phyloP scores from a whole-genome alignment of 2,797 vertebrate genomes.

The Scolopax bukidnonensis region DNA sequence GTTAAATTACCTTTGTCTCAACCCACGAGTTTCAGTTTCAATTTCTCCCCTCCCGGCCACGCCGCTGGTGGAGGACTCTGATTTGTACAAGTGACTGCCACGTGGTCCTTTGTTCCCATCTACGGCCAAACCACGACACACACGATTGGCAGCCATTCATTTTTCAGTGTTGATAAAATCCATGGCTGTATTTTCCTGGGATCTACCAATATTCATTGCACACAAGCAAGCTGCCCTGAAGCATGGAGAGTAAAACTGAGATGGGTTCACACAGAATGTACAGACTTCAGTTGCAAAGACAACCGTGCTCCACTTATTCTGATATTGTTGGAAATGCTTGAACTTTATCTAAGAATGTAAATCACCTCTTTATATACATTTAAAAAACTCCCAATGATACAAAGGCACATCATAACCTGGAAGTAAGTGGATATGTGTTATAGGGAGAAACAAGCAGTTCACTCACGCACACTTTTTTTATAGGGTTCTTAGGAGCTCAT shows the following conservation, averaged over 20 bases:
- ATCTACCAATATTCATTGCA: not conserved
- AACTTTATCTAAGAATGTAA: not conserved
- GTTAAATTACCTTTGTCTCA: no score
- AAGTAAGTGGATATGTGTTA: not conserved
- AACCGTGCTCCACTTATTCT: not conserved
- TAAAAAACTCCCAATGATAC: not conserved
- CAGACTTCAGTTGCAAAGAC: not conserved
- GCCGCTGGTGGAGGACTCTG: no score
- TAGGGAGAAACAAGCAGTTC: not conserved
- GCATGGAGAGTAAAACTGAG: not conserved
- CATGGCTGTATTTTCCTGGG: slow-evolving; percentile 6
- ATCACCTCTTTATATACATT: not conserved
- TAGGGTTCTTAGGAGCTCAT: slow-evolving; percentile 44
- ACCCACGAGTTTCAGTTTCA: no score
- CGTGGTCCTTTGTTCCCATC: no score
- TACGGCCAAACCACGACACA: no score
- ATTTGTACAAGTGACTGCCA: no score
- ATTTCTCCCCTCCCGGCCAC: no score
- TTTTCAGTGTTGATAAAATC: not conserved
- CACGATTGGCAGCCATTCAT: not conserved
- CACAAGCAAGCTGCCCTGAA: slow-evolving; percentile 2
- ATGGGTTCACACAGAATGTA: not conserved
- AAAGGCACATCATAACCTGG: not conserved
- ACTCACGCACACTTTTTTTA: not conserved
- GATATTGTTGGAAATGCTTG: not conserved